phyloP scores from a whole-genome alignment of 2,888 invertebrate genomes.

The Xanthia togata region DNA sequence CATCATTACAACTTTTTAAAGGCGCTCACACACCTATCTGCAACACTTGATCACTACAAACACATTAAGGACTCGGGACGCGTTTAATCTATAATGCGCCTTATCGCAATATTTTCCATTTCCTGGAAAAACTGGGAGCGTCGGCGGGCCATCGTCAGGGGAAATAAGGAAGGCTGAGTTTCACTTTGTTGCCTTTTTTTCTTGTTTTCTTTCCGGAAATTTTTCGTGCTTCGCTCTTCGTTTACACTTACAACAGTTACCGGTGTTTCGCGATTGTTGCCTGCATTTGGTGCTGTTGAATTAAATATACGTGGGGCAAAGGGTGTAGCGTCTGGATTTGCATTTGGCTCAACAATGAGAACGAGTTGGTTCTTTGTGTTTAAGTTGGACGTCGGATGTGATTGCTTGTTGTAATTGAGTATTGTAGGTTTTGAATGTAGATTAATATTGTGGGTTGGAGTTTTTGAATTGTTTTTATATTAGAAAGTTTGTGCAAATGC shows the following conservation, averaged over 20 bases:
- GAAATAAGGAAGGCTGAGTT: conserved; percentile 90
- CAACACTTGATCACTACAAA: conserved; percentile 82
- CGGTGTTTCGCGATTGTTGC: conserved; percentile 87
- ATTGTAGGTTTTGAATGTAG: conserved; percentile 28
- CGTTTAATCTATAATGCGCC: conserved; percentile 90
- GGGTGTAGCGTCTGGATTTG: conserved; percentile 89
- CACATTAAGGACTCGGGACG: conserved; percentile 84
- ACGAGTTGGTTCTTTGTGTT: conserved; percentile 72
- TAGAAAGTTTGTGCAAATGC: background rate
- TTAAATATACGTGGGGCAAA: conserved; percentile 88
- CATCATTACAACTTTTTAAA: conserved; percentile 82
- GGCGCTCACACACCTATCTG: conserved; percentile 77
- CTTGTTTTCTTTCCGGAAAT: conserved; percentile 78
- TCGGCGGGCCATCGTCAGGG: conserved; percentile 87
- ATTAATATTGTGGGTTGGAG: conserved; percentile 24
- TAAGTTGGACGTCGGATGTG: conserved; percentile 76
- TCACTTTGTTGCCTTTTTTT: conserved; percentile 88
- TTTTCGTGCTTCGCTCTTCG: conserved; percentile 88
- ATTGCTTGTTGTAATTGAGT: conserved; percentile 61
- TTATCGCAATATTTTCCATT: conserved; percentile 91
- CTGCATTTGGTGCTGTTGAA: conserved; percentile 86
- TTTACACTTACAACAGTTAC: conserved; percentile 89
- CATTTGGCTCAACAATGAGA: conserved; percentile 87
- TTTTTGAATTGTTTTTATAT: background rate
- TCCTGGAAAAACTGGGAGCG: conserved; percentile 86